Evolutionary conservation across 2,113 vertebrate genomes (phyloP).

Genomic region (Otolemur garnettii): DNA sequence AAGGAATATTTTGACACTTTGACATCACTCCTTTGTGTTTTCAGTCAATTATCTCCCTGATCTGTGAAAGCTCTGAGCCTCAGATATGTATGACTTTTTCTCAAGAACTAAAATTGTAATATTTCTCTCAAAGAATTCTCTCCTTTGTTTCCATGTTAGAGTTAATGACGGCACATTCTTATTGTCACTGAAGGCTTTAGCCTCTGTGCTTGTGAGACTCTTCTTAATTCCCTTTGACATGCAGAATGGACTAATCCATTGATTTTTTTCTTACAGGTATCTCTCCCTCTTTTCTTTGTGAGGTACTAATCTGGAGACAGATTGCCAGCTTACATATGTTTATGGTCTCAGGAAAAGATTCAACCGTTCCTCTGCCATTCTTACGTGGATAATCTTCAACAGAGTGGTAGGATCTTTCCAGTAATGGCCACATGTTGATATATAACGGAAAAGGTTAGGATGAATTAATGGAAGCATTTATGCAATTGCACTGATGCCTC

Average conservation of each 20-base stretch:
- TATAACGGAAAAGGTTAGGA: background rate
- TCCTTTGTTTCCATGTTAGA: constrained; percentile 30
- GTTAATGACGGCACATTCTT: background rate
- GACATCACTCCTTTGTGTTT: background rate
- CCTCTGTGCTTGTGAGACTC: background rate
- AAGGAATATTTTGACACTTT: background rate
- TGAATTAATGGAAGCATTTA: constrained; percentile 13
- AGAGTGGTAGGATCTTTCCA: background rate
- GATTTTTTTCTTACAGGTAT: background rate
- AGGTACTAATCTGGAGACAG: background rate
- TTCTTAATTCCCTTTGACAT: constrained; percentile 49
- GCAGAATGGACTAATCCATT: background rate
- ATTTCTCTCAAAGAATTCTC: background rate
- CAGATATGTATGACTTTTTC: background rate
- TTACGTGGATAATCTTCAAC: background rate
- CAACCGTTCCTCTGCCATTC: background rate
- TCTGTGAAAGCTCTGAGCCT: background rate
- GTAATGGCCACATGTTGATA: background rate
- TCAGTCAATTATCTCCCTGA: constrained; percentile 26
- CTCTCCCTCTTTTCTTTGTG: background rate
- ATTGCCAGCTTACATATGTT: background rate
- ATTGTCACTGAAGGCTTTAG: constrained; percentile 31
- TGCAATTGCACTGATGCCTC: background rate
- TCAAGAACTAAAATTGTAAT: constrained; percentile 2
- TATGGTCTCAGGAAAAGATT: background rate